Evolutionary conservation across 2,113 vertebrate genomes (phyloP), one percentile per base, ranked within the genome.

Genomic region (Abramis brama): DNA sequence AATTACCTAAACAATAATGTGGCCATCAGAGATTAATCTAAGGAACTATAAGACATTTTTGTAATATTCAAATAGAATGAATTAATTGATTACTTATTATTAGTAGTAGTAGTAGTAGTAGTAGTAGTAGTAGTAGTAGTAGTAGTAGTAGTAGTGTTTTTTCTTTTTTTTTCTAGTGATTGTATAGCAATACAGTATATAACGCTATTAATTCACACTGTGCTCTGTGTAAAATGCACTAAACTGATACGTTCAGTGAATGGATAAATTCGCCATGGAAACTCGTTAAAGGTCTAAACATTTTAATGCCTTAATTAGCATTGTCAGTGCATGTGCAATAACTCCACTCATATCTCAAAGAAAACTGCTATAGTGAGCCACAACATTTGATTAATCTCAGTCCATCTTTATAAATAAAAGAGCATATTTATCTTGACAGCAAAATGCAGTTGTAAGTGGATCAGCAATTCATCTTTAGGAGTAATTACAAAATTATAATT

Each of bases 261-360:
- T 62, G 60, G 47, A 59, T 50, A 78, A 10, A 74, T 79, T 60
- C 25, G 21, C 55, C 74, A 57, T 87, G 55, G 47, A 84, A 64
- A 64, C 39, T 8, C 62, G n/a, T 74, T 62, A 45, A 60, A 57
- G 59, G 39, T 23, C 82, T 79, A 79, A 84, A 73, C 27, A 76
- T 59, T 79, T 62, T 73, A 70, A 70, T 70, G 33, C 19, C 2
- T 70, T 70, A 74, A 87, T 87, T 79, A 84, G 83, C 74, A 79
- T 75, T 83, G 47, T 86, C 73, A 79, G 43, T 85, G 57, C 7
- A 73, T 59, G 19, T 55, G 52, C 68, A 43, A 52, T 33, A 12
- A 74, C 30, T 79, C 10, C 19, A 73, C 50, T 78, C 50, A 5
- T 13, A 33, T 19, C 27, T 21, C 27, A 23, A 57, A 30, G 9